Conservation (phyloP, 2,888 invertebrate species). For the Nycteola revayana region DNA sequence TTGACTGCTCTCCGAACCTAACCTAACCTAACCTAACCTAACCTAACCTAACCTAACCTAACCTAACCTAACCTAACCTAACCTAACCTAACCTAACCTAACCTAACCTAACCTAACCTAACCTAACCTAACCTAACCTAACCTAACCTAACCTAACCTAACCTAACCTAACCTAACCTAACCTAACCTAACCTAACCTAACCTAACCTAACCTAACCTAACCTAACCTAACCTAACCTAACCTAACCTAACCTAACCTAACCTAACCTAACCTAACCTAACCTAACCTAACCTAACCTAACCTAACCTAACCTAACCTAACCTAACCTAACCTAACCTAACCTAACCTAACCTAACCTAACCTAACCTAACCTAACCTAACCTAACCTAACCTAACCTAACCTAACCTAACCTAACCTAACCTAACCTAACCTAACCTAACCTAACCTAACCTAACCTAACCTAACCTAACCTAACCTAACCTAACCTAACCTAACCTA, state of each 20-base stretch:
- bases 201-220: conserved; percentile 10
- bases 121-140: conserved; percentile 7
- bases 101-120: conserved; percentile 1
- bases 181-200: conserved; percentile 12
- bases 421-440: conserved; percentile 24
- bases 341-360: conserved; percentile 21
- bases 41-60: conserved; percentile 5
- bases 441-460: conserved; percentile 23
- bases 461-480: conserved; percentile 24
- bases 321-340: conserved; percentile 8
- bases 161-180: conserved; percentile 9
- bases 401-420: conserved; percentile 20
- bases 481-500: conserved; percentile 24
- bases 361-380: conserved; percentile 21
- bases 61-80: conserved; percentile 4
- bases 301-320: conserved; percentile 3
- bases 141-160: conserved; percentile 6
- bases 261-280: conserved; percentile 9
- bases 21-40: conserved; percentile 2
- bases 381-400: conserved; percentile 22
- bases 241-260: conserved; percentile 9
- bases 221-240: conserved; percentile 7
- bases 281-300: conserved; percentile 8
- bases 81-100: conserved; percentile 3
- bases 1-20: conserved; percentile 3